A percentile compares a stretch with the other conserved stretches of the same genome.
phyloP scores from a whole-genome alignment of 2,888 invertebrate genomes.

The Caenorhabditis sp. region DNA sequence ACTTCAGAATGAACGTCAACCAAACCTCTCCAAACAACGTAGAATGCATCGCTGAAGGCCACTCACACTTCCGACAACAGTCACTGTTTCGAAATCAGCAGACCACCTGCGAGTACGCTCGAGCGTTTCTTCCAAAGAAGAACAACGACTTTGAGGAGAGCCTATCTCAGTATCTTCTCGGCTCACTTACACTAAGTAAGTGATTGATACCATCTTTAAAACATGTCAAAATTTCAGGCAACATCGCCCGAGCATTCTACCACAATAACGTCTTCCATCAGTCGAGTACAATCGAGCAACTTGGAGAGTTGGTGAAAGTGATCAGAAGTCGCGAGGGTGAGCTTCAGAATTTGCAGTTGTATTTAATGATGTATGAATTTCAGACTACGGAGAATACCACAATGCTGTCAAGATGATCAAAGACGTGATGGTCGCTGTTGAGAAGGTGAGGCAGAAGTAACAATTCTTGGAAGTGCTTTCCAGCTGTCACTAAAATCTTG shows the following conservation, averaged over 20 bases:
- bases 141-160: neutral
- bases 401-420: neutral
- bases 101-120: neutral
- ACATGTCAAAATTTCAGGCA: neutral
- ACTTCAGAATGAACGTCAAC: no score
- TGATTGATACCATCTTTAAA: neutral
- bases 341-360: neutral
- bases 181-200: neutral
- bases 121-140: neutral
- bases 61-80: no score
- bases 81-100: neutral
- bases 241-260: neutral
- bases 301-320: neutral
- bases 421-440: neutral
- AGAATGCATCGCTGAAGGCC: no score
- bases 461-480: no score
- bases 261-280: slow-evolving; percentile 20
- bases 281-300: neutral
- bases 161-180: neutral
- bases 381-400: neutral
- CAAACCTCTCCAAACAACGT: no score
- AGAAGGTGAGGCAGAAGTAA: neutral
- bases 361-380: neutral
- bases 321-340: neutral
- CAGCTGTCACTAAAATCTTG: no score